Percentiles rank a stretch among this genome's conserved stretches.
phyloP scores from a whole-genome alignment of 2,113 vertebrate species.

The Clarias magur region DNA sequence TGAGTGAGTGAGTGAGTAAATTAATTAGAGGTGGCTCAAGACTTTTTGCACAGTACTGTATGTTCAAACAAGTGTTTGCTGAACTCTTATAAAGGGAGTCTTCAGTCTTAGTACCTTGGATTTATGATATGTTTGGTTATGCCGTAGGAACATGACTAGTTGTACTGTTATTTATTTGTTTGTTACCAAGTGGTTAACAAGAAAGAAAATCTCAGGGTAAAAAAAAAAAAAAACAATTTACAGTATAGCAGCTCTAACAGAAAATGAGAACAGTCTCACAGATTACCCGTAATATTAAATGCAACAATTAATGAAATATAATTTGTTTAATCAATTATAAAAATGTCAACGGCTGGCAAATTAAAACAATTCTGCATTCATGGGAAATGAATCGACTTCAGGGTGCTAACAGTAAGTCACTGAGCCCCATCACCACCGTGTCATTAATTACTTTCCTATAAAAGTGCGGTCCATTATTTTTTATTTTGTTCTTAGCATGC shows the following conservation, averaged over 20 bases:
- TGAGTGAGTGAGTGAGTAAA: no score
- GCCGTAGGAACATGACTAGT: not conserved
- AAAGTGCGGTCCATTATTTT: not conserved
- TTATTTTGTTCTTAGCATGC: not conserved
- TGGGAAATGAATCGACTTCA: not conserved
- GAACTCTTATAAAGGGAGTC: not conserved
- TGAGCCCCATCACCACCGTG: not conserved
- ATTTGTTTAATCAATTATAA: not conserved
- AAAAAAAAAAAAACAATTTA: not conserved
- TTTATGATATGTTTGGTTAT: not conserved
- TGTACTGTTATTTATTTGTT: not conserved
- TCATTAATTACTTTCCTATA: not conserved
- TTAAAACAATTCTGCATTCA: not conserved
- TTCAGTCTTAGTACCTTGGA: not conserved
- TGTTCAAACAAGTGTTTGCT: not conserved
- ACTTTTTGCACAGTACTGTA: no score
- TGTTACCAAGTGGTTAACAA: not conserved
- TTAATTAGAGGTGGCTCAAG: no score
- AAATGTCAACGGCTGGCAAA: not conserved
- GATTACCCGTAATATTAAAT: not conserved
- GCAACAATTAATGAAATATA: not conserved
- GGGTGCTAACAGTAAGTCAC: not conserved
- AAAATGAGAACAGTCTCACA: not conserved
- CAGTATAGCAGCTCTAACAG: not conserved
- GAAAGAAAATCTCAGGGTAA: not conserved